Percentiles rank a stretch among this genome's conserved stretches.
Evolutionary conservation across 2,113 vertebrate genomes (phyloP).

Genomic region (Microcebus griseorufus): DNA sequence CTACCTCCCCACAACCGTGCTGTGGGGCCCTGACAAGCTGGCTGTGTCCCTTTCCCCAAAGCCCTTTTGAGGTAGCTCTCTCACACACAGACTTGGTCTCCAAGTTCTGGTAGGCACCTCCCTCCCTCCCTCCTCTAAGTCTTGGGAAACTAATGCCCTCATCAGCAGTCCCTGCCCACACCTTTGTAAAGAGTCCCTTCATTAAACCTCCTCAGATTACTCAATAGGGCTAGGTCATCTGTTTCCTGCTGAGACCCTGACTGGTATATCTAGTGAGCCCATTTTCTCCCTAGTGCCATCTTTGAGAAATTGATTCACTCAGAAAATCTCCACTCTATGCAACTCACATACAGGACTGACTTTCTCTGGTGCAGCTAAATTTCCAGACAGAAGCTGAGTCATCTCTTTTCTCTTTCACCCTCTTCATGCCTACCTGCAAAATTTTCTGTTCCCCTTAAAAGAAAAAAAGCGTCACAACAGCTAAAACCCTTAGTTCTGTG

Average conservation of each 20-base stretch:
- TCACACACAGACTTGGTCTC: background rate
- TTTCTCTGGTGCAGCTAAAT: conserved; percentile 7
- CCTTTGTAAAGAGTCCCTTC: background rate
- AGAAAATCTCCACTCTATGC: conserved; percentile 6
- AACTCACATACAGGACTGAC: conserved; percentile 28
- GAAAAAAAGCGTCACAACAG: background rate
- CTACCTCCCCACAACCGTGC: background rate
- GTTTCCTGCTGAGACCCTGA: background rate
- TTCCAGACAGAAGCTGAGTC: conserved; percentile 3
- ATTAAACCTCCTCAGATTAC: background rate
- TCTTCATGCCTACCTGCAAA: conserved; percentile 29
- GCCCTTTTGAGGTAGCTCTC: background rate
- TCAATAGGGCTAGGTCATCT: background rate
- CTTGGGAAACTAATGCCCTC: background rate
- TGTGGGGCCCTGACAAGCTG: background rate
- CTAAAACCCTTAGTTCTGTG: background rate
- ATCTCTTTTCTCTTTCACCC: background rate
- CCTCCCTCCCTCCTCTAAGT: background rate
- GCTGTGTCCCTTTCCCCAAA: background rate
- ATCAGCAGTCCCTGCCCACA: background rate
- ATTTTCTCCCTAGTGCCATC: background rate
- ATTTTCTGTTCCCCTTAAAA: background rate
- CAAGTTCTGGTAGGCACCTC: background rate
- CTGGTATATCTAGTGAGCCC: background rate
- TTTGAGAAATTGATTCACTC: background rate